These are phyloP conservation scores for Chesias legatella DNA, from an alignment of 2,888 invertebrate genomes.

Conservation along the genomic window DNA sequence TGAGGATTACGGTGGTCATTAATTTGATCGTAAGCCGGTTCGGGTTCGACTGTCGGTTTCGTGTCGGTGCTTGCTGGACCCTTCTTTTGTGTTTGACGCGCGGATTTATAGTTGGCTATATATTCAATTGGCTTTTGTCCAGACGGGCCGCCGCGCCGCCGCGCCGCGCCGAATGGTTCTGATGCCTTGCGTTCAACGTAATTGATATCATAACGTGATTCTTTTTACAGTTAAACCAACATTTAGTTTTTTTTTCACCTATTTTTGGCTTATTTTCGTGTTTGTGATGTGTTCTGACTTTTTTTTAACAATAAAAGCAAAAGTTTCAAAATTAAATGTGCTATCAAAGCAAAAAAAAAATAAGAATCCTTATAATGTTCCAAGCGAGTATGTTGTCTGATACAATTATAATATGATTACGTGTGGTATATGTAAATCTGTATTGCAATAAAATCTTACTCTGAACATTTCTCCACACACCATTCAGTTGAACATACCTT, in stretches of 20 bases:
- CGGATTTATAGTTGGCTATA: slow-evolving; percentile 32
- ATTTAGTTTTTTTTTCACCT: too few relatives aligned
- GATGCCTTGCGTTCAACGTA: slow-evolving; percentile 23
- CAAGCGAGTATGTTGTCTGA: too few relatives aligned
- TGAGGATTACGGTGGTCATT: slow-evolving; percentile 37
- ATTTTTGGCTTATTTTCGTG: too few relatives aligned
- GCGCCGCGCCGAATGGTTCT: slow-evolving; percentile 19
- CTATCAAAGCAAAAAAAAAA: too few relatives aligned
- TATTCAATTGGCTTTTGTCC: slow-evolving; percentile 33
- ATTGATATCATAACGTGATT: slow-evolving; percentile 11
- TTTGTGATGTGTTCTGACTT: too few relatives aligned
- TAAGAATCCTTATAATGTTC: too few relatives aligned
- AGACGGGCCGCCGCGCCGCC: slow-evolving; percentile 22
- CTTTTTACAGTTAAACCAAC: neutral
- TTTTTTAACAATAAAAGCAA: too few relatives aligned
- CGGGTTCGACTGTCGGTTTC: slow-evolving; percentile 32
- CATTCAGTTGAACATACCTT: slow-evolving; percentile 5
- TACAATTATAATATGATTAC: too few relatives aligned
- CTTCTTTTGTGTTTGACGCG: slow-evolving; percentile 30
- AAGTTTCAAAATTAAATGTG: too few relatives aligned
- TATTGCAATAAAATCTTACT: too few relatives aligned
- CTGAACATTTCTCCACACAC: too few relatives aligned
- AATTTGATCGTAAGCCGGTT: slow-evolving; percentile 36
- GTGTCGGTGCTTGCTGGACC: slow-evolving; percentile 11
- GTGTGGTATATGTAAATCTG: too few relatives aligned